Conservation (phyloP, 2,113 vertebrate species). For the Furnarius figulus region DNA sequence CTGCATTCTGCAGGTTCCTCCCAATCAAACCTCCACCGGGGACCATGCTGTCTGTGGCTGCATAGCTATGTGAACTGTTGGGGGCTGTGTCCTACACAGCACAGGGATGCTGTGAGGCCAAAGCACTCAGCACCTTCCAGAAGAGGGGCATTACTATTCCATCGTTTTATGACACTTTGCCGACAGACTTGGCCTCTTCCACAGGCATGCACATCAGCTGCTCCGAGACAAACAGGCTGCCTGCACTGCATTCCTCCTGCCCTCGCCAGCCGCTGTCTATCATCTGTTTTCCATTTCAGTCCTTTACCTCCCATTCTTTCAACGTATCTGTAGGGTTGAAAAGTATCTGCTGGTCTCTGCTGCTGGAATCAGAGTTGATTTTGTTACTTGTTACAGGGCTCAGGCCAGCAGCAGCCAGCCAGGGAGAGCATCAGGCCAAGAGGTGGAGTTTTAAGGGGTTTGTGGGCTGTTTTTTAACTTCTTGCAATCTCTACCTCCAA, state of each 20-base stretch:
- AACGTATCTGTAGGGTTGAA: constrained; percentile 3
- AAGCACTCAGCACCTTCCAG: background rate
- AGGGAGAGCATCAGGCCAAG: background rate
- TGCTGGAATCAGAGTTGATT: background rate
- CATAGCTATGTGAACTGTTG: background rate
- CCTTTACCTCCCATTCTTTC: constrained; percentile 45
- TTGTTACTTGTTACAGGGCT: constrained; percentile 46
- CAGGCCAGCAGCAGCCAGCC: constrained; percentile 34
- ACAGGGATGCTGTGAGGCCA: background rate
- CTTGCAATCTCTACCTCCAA: background rate
- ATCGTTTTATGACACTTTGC: background rate
- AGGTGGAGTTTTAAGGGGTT: background rate
- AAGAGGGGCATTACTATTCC: background rate
- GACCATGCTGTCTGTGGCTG: background rate
- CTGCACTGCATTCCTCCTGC: constrained; percentile 14
- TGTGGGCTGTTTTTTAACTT: background rate
- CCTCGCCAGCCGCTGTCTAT: constrained; percentile 23
- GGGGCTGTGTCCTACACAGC: background rate
- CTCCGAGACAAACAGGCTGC: background rate
- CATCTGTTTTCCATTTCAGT: constrained; percentile 61
- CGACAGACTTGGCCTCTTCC: background rate
- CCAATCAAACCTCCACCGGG: background rate
- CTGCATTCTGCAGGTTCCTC: background rate
- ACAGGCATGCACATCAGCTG: background rate
- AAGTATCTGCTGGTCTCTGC: constrained; percentile 9